These are phyloP conservation scores for Ischnura elegans DNA, from an alignment of 2,888 invertebrate genomes.

Conservation along the genomic window DNA sequence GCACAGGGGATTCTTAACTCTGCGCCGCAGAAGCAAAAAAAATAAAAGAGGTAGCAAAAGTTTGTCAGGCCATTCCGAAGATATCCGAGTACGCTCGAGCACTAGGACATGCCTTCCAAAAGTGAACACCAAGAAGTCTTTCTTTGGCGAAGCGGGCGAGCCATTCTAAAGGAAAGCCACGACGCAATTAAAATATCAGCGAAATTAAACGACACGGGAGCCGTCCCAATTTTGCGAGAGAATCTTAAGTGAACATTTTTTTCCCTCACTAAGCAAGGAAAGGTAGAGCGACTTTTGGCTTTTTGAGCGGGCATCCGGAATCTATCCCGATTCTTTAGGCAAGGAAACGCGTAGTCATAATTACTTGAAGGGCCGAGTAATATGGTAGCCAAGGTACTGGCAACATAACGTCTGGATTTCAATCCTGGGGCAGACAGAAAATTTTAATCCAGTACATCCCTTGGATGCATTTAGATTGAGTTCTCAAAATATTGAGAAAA, in stretches of 20 bases:
- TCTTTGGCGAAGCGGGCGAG: neutral
- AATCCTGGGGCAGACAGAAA: too few relatives aligned
- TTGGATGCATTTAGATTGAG: too few relatives aligned
- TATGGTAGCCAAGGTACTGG: too few relatives aligned
- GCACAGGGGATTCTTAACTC: neutral
- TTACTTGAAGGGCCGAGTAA: too few relatives aligned
- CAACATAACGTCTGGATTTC: too few relatives aligned
- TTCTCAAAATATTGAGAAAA: too few relatives aligned
- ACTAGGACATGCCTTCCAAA: neutral
- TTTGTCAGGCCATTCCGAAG: neutral
- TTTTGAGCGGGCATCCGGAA: too few relatives aligned
- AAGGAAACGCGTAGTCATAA: too few relatives aligned
- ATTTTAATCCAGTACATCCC: too few relatives aligned
- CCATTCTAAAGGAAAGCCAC: neutral
- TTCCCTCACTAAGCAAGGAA: too few relatives aligned
- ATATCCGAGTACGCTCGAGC: neutral
- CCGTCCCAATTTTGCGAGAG: neutral
- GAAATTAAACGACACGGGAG: neutral
- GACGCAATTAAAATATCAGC: neutral
- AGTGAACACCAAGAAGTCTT: neutral
- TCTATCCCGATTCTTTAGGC: too few relatives aligned
- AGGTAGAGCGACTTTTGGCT: too few relatives aligned
- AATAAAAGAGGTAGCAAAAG: neutral
- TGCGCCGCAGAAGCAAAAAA: neutral
- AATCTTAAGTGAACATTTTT: neutral